phyloP scores from a whole-genome alignment of 2,797 vertebrate species.

The Argentina silus region DNA sequence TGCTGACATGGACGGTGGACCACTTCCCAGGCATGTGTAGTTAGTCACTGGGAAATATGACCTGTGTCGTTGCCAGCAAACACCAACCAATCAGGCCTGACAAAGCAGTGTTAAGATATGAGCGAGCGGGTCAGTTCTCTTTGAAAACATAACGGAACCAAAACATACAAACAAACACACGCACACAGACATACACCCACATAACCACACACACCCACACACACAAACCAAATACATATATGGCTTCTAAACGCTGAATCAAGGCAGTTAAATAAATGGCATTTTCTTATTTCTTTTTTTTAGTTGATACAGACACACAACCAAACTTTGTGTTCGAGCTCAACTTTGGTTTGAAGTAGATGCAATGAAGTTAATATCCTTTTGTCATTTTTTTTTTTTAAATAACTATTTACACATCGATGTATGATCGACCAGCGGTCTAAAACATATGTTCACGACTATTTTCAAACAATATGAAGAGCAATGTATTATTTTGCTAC shows the following conservation, averaged over 20 bases:
- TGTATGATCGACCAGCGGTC: constrained; percentile 88
- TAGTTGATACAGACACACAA: constrained; percentile 84
- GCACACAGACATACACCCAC: constrained; percentile 69
- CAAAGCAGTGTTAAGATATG: constrained; percentile 58
- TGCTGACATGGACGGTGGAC: constrained; percentile 48
- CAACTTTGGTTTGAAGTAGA: constrained; percentile 87
- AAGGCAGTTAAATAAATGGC: constrained; percentile 88
- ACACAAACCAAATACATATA: constrained; percentile 77
- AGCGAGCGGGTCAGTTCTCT: constrained; percentile 65
- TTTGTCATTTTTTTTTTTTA: constrained; percentile 40
- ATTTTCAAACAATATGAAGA: constrained; percentile 81
- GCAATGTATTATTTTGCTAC: constrained; percentile 81
- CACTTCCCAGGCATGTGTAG: constrained; percentile 57
- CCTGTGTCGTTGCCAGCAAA: constrained; percentile 59
- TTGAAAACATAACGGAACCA: constrained; percentile 57
- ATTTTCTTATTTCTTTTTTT: constrained; percentile 76
- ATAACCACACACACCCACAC: constrained; percentile 16
- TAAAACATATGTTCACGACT: constrained; percentile 77
- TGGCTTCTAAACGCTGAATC: constrained; percentile 86
- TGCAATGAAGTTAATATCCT: constrained; percentile 79
- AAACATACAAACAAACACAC: constrained; percentile 62
- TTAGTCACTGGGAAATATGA: constrained; percentile 47
- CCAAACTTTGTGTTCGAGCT: constrained; percentile 84
- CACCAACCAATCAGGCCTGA: constrained; percentile 57
- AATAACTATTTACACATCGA: constrained; percentile 79